Evolutionary conservation across 2,888 invertebrate genomes (phyloP).

Genomic region (Timema cristinae): DNA sequence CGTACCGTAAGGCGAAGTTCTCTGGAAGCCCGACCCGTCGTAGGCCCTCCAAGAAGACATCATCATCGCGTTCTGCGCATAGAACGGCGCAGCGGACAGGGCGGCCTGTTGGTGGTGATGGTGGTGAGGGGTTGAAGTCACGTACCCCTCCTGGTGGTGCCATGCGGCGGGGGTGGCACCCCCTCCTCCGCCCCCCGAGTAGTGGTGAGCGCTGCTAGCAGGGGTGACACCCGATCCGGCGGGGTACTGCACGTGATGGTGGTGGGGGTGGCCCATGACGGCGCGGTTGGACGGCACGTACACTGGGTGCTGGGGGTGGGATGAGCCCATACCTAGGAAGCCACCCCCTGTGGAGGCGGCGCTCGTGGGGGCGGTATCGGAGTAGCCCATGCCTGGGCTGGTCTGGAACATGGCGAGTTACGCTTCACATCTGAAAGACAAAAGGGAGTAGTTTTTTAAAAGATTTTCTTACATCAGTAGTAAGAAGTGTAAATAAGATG

Average conservation of each 20-base stretch:
- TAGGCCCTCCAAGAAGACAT: constrained; percentile 64
- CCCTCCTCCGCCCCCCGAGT: constrained; percentile 17
- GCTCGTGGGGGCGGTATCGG: constrained; percentile 19
- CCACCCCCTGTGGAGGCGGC: constrained; percentile 18
- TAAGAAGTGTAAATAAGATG: no score
- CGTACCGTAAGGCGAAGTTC: constrained; percentile 74
- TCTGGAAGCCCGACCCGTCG: constrained; percentile 65
- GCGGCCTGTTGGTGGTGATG: constrained; percentile 39
- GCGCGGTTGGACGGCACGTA: constrained; percentile 62
- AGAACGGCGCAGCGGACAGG: constrained; percentile 54
- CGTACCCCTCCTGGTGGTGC: constrained; percentile 23
- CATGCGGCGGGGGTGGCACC: constrained; percentile 16
- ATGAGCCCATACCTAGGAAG: constrained; percentile 19
- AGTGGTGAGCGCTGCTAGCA: constrained; percentile 45
- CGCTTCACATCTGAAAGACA: no score
- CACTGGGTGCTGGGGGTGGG: constrained; percentile 47
- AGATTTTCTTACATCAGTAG: no score
- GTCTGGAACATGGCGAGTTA: constrained; percentile 21
- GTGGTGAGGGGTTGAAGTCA: constrained; percentile 47
- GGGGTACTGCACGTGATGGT: constrained; percentile 37
- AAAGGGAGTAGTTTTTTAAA: no score
- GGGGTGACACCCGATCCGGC: constrained; percentile 36
- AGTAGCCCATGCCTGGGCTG: constrained; percentile 20
- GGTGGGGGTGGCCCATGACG: constrained; percentile 43
- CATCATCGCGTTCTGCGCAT: constrained; percentile 74